Evolutionary conservation across 2,113 vertebrate species (phyloP).

Genomic region (Microtus montanus): DNA sequence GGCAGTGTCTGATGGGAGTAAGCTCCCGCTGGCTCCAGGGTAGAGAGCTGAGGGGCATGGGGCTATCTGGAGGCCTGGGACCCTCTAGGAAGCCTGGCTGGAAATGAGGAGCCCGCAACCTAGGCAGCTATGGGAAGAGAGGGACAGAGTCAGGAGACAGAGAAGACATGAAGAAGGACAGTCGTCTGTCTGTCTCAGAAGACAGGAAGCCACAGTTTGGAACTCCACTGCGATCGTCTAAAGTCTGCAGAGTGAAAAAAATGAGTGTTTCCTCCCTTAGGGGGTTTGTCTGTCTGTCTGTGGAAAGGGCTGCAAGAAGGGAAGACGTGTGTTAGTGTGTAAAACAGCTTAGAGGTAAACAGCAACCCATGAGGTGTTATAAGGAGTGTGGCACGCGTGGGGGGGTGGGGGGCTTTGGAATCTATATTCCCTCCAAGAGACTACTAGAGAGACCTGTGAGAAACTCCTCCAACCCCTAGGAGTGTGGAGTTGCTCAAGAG

Average conservation of each 20-base stretch:
- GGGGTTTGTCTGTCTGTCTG: neutral
- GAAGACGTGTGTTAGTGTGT: neutral
- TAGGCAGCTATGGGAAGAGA: neutral
- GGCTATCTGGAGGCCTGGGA: neutral
- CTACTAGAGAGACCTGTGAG: neutral
- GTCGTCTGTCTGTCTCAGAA: neutral
- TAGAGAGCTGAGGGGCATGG: neutral
- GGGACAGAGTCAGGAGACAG: neutral
- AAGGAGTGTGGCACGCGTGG: neutral
- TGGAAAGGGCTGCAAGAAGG: neutral
- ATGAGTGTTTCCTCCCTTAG: neutral
- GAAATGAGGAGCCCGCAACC: neutral
- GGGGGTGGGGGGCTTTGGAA: neutral
- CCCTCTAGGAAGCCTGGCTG: neutral
- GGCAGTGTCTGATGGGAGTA: neutral
- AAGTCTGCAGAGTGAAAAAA: neutral
- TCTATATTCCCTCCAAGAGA: neutral
- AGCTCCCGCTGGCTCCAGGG: neutral
- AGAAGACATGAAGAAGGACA: neutral
- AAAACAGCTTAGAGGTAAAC: neutral
- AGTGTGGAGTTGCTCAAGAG: neutral
- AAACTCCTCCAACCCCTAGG: neutral
- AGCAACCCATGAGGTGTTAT: neutral
- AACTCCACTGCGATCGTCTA: neutral
- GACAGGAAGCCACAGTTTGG: neutral